Percentiles rank a stretch among this genome's conserved stretches.
Evolutionary conservation across 2,888 invertebrate genomes (phyloP).

Genomic region (Falcaria lacertinaria): DNA sequence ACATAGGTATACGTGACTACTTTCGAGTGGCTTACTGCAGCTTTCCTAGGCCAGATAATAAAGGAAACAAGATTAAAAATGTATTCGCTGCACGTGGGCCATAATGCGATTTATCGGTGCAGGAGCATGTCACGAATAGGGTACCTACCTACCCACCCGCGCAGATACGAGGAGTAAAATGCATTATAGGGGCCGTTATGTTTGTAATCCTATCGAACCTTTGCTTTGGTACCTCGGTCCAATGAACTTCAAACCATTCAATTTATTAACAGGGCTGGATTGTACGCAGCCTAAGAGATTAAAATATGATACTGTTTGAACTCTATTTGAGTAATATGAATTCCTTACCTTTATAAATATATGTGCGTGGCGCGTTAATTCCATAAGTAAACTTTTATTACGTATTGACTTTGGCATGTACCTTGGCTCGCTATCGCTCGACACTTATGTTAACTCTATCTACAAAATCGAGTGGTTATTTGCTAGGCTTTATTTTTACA

Average conservation of each 20-base stretch:
- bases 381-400: no score
- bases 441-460: no score
- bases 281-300: no score
- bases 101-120: slow-evolving; percentile 76
- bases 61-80: slow-evolving; percentile 78
- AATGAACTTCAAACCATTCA: background rate
- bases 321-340: no score
- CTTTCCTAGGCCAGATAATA: slow-evolving; percentile 65
- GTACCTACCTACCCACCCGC: slow-evolving; percentile 38
- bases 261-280: background rate
- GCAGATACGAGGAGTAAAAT: slow-evolving; percentile 32
- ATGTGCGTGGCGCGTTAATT: no score
- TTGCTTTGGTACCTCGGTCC: background rate
- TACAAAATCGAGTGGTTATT: no score
- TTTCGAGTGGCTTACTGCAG: slow-evolving; percentile 32
- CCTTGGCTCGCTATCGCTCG: no score
- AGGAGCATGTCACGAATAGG: slow-evolving; percentile 69
- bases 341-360: no score
- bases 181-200: slow-evolving; percentile 49
- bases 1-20: slow-evolving; percentile 13
- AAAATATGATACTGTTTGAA: background rate
- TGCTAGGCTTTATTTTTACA: no score
- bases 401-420: no score
- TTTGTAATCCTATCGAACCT: slow-evolving; percentile 20
- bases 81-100: slow-evolving; percentile 74